A percentile compares a stretch with the other conserved stretches of the same genome.
Conservation (phyloP, 37 sponge, comb jelly and placozoan genomes). For the Amphimedon queenslandica region DNA sequence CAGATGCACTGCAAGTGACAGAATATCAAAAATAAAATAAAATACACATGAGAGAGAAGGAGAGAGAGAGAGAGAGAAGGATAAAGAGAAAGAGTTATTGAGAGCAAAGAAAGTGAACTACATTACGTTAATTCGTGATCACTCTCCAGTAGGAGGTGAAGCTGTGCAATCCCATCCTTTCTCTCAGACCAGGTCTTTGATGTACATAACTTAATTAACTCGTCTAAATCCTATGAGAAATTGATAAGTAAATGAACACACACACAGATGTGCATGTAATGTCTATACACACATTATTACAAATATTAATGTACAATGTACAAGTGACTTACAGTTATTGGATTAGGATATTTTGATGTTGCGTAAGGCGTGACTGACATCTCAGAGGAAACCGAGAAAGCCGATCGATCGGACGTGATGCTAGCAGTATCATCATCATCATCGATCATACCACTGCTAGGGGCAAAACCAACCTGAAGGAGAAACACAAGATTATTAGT, state of each 20-base stretch:
- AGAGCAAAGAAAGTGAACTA: not conserved
- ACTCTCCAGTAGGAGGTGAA: conserved; percentile 68
- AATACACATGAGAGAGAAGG: not conserved
- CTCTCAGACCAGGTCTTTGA: conserved; percentile 66
- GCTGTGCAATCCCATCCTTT: conserved; percentile 70
- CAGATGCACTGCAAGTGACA: conserved; percentile 37
- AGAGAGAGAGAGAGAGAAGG: not conserved
- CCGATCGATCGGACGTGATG: conserved; percentile 53
- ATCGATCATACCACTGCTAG: conserved; percentile 14
- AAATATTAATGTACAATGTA: no score
- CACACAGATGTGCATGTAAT: not conserved
- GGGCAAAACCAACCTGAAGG: not conserved
- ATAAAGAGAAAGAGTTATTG: not conserved
- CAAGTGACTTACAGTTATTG: conserved; percentile 49
- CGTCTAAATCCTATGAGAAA: conserved; percentile 51
- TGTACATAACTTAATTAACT: conserved; percentile 54
- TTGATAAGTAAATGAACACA: not conserved
- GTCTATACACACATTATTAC: no score
- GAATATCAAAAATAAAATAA: conserved; percentile 2
- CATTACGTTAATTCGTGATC: conserved; percentile 41
- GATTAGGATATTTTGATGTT: conserved; percentile 43
- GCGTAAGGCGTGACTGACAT: conserved; percentile 64
- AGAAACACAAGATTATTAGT: no score
- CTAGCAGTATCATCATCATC: conserved; percentile 70
- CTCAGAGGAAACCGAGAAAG: conserved; percentile 69